A percentile compares a stretch with the other conserved stretches of the same genome.
Evolutionary conservation across 2,113 vertebrate genomes (phyloP).

Genomic region (Rhinichthys klamathensis): DNA sequence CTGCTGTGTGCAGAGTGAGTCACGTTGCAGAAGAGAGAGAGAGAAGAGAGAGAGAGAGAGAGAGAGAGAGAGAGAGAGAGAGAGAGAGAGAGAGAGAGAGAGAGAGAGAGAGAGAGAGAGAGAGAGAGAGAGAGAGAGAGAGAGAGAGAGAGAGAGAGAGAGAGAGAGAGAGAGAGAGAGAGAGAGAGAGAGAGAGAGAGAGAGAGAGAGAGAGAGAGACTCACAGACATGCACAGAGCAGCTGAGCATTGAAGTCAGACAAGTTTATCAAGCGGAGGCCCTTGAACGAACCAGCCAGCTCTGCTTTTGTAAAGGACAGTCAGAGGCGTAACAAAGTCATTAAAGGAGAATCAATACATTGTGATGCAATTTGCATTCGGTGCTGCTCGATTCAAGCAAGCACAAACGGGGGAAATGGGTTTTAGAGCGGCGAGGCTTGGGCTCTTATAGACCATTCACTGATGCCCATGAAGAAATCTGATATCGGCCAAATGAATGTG

Average conservation of each 20-base stretch:
- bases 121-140: constrained; percentile 6
- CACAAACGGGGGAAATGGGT: constrained; percentile 35
- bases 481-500: constrained; percentile 34
- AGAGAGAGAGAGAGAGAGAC: constrained; percentile 2
- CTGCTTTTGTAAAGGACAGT: constrained; percentile 48
- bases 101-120: constrained; percentile 10
- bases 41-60: constrained; percentile 1
- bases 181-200: constrained; percentile 6
- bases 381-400: constrained; percentile 29
- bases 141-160: background rate
- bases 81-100: background rate
- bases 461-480: constrained; percentile 29
- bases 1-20: constrained; percentile 48
- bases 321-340: constrained; percentile 51
- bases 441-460: constrained; percentile 2
- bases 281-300: constrained; percentile 48
- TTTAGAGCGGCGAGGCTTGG: background rate
- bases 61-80: constrained; percentile 6
- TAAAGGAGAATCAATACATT: constrained; percentile 54
- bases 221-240: background rate
- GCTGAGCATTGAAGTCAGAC: constrained; percentile 56
- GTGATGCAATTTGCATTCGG: constrained; percentile 49
- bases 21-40: constrained; percentile 49
- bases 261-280: constrained; percentile 58
- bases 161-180: constrained; percentile 10